A percentile compares a stretch with the other conserved stretches of the same genome.
Evolutionary conservation across 2,888 invertebrate species (phyloP).

Genomic region (Laothoe populi): DNA sequence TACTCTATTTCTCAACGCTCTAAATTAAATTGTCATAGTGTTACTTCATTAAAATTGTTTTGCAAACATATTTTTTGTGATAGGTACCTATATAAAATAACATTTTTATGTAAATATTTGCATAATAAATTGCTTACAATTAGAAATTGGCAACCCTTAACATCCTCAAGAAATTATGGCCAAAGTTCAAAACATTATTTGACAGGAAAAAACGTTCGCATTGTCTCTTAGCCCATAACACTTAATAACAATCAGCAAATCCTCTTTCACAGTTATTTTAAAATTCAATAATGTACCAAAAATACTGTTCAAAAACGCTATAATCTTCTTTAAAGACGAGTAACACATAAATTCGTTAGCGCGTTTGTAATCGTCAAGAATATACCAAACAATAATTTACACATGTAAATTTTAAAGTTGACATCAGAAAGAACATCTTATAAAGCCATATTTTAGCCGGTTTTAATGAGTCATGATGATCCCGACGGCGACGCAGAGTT

Average conservation of each 20-base stretch:
- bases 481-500: slow-evolving; percentile 18
- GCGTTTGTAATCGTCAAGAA: slow-evolving; percentile 77
- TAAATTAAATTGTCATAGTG: background rate
- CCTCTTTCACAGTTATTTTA: slow-evolving; percentile 66
- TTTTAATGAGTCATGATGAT: slow-evolving; percentile 63
- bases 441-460: slow-evolving; percentile 73
- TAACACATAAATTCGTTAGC: slow-evolving; percentile 80
- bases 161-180: slow-evolving; percentile 3
- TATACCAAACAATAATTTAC: slow-evolving; percentile 76
- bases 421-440: slow-evolving; percentile 82
- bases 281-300: slow-evolving; percentile 74
- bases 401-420: slow-evolving; percentile 82
- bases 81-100: background rate
- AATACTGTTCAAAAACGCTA: slow-evolving; percentile 74
- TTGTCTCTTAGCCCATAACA: slow-evolving; percentile 30
- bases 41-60: background rate
- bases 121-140: background rate
- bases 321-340: slow-evolving; percentile 73
- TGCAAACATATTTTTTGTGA: background rate
- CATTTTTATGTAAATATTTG: background rate
- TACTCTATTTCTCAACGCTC: background rate
- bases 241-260: slow-evolving; percentile 67
- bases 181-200: slow-evolving; percentile 3
- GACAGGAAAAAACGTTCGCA: slow-evolving; percentile 6
- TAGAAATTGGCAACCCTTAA: background rate